A percentile compares a stretch with the other conserved stretches of the same genome.
Evolutionary conservation across 2,797 vertebrate genomes (phyloP).

Genomic region (Remorina albescens): DNA sequence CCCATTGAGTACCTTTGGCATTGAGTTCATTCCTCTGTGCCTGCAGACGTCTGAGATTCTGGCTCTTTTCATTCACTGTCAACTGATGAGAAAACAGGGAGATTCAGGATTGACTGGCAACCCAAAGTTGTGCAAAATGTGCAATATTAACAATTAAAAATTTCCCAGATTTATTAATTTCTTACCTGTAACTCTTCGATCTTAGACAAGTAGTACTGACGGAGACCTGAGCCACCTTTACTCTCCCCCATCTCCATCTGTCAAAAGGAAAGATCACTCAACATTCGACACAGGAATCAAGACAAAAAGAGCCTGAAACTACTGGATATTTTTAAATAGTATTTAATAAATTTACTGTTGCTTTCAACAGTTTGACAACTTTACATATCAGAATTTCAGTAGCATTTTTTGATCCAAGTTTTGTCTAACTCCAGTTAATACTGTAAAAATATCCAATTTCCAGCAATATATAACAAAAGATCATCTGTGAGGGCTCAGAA

Average conservation of each 20-base stretch:
- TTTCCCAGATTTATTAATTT: background rate
- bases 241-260: slow-evolving; percentile 98
- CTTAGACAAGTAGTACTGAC: slow-evolving; percentile 98
- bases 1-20: slow-evolving; percentile 89
- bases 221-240: slow-evolving; percentile 93
- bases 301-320: too few species aligned
- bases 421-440: background rate
- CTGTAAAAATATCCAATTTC: background rate
- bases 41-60: slow-evolving; percentile 95
- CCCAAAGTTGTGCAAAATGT: accelerated
- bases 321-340: background rate
- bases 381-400: too few species aligned
- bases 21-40: slow-evolving; percentile 98
- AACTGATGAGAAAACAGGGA: slow-evolving; percentile 79
- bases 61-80: slow-evolving; percentile 97
- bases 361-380: too few species aligned
- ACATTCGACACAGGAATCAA: background rate
- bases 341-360: background rate
- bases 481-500: too few species aligned
- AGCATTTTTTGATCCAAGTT: background rate
- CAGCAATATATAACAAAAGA: background rate
- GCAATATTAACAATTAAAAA: background rate
- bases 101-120: background rate
- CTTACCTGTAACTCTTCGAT: slow-evolving; percentile 97
- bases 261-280: background rate